A percentile compares a stretch with the other conserved stretches of the same genome.
Conservation (phyloP, 2,797 vertebrate species). For the Bovichtus variegatus region DNA sequence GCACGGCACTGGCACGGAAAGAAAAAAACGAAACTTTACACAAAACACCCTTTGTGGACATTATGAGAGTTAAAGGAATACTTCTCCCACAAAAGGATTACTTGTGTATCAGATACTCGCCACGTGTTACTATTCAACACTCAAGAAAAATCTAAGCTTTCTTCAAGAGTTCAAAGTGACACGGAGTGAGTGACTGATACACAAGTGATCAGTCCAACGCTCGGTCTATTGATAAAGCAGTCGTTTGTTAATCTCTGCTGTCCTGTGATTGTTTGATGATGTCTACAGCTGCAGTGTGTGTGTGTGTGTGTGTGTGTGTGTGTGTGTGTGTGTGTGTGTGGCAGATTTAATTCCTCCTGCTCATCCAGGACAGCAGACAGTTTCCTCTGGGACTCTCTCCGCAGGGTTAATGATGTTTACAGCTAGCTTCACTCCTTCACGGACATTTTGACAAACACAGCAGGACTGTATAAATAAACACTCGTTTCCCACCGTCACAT, state of each 20-base stretch:
- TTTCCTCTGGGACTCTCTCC: conserved; percentile 38
- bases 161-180: too few relatives aligned
- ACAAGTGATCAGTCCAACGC: too few relatives aligned
- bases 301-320: not conserved
- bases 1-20: not conserved
- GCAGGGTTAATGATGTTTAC: conserved; percentile 61
- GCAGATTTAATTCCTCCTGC: conserved; percentile 28
- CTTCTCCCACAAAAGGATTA: too few relatives aligned
- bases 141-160: too few relatives aligned
- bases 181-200: too few relatives aligned
- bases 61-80: not conserved
- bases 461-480: conserved; percentile 32
- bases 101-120: too few relatives aligned
- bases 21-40: not conserved
- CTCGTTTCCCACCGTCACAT: conserved; percentile 1
- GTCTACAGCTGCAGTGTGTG: not conserved
- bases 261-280: conserved; percentile 28
- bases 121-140: too few relatives aligned
- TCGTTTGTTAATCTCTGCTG: conserved; percentile 12
- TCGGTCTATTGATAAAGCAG: conserved; percentile 1
- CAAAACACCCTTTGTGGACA: conserved; percentile 5
- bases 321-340: not conserved
- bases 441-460: conserved; percentile 55
- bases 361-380: conserved; percentile 22
- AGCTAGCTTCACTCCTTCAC: conserved; percentile 42